These are phyloP conservation scores for Thinocorus orbignyianus DNA, from an alignment of 2,113 vertebrate species.

Conservation along the genomic window DNA sequence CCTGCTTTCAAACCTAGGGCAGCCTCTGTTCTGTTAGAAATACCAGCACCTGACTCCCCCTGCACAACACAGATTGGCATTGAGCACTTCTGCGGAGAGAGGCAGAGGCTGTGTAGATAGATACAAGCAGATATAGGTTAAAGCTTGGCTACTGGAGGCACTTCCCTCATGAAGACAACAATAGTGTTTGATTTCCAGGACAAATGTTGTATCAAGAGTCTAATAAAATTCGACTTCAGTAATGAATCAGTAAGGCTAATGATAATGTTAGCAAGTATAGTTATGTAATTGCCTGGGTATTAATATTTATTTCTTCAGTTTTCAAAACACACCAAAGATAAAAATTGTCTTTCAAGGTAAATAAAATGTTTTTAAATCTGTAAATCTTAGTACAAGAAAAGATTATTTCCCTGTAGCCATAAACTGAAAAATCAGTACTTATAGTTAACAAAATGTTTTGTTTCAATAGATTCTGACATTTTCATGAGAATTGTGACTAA, in stretches of 20 bases:
- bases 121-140: background rate
- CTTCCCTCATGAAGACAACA: background rate
- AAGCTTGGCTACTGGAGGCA: background rate
- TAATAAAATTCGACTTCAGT: background rate
- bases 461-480: background rate
- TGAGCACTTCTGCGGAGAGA: background rate
- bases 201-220: background rate
- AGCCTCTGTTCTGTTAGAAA: background rate
- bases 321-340: background rate
- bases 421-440: background rate
- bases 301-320: background rate
- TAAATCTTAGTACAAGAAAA: background rate
- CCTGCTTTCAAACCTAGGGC: background rate
- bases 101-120: background rate
- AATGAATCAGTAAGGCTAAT: background rate
- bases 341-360: background rate
- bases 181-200: background rate
- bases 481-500: background rate
- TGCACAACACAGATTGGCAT: background rate
- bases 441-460: background rate
- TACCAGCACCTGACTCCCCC: background rate
- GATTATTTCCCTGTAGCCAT: background rate
- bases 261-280: background rate
- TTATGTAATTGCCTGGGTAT: background rate
- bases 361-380: background rate